Base-by-base conservation (phyloP, 2,888 invertebrate species). In the Ichneumoninae sp. region DNA sequence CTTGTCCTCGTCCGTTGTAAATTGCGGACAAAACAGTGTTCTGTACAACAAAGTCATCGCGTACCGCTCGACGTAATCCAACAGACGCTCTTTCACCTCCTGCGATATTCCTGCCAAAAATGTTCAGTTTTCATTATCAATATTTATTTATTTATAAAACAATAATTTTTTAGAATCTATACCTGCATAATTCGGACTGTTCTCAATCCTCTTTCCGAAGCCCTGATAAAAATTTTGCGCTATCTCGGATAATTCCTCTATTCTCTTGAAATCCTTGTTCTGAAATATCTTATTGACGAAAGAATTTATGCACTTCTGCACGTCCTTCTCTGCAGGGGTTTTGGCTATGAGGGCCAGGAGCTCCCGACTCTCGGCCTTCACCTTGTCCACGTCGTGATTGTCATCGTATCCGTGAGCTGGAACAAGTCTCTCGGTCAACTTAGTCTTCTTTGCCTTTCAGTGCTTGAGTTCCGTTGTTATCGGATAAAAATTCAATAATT, bases 1-100 rank as follows among this genome's bases (percentile, higher is more conserved):
- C 90, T 97, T 97, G 87, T 99, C 98, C 94, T 99, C 99, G 91
- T 99, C 99, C 57, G 96, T 96, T 0, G 98, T 98, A 54, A 97
- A 97, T 71, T 95, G 95, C 0, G 98, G 98, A 87, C 98, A 98
- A 94, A 99, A 99, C 60, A 99, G 94, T 66, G 95, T 94, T 88
- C 97, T 96, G 92, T 99, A 99, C 83, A 99, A 95, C 90, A 97
- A 96, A 0, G 97, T 97, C 96, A 98, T 98, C 71, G 98, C 96
- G 92, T 98, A 98, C 91, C 97, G 97, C 94, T 99, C 99, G 68
- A 98, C 97, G 92, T 97, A 98, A 94, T 99, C 98, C 92, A 99
- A 95, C 83, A 99, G 95, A 88, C 96, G 95, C 90, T 98, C 98
- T 89, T 96, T 96, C 60, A 96, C 95, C 88, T 98, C 98, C 0